Base-by-base conservation (phyloP, 2,888 invertebrate genomes). In the Teinopalpus imperialis region DNA sequence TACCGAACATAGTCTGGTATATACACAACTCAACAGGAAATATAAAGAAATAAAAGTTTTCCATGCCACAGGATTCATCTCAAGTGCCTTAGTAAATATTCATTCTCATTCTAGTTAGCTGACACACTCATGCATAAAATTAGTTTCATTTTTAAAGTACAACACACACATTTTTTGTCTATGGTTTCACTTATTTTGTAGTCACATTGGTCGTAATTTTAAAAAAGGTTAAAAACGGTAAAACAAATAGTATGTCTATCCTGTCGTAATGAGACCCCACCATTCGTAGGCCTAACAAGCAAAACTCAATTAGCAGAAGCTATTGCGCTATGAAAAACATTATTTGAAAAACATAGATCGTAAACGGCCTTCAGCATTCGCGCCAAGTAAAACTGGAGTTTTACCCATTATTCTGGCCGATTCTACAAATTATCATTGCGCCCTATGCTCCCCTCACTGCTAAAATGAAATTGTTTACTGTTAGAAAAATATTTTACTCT, bases 381-480 rank as follows among this genome's bases (percentile, higher is more conserved):
- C 72, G 69, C 66, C 57, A 71, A 68, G 70, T 61, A 74, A 57
- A 66, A 63, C 47, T 66, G 57, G 58, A 66, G 53, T 70, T 74
- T 88, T 89, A 89, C 89, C 88, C 80, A 78, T 76, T 56, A 61
- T 66, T 64, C 67, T 63, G 74, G 77, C 70, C 69, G 65, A 71
- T 71, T 73, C 73, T 77, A 80, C 52, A 64, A 69, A 73, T 66
- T 81, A 81, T 74, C 65, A 69, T 73, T 78, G 63, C 61, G 69
- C 69, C 77, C 80, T 86, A 88, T 63, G 86, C 78, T 82, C 83
- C 87, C 82, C 89, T 87, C 85, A 70, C 86, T 71, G 81, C 88
- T 88, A 89, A 78, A 89, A 86, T 77, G 64, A 85, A 89, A 86
- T 77, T 69, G 75, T 80, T 78, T 77, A 67, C 61, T 54, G 70